These are phyloP conservation scores for Carpatolechia fugitivella DNA, from an alignment of 2,888 invertebrate species.

Conservation along the genomic window DNA sequence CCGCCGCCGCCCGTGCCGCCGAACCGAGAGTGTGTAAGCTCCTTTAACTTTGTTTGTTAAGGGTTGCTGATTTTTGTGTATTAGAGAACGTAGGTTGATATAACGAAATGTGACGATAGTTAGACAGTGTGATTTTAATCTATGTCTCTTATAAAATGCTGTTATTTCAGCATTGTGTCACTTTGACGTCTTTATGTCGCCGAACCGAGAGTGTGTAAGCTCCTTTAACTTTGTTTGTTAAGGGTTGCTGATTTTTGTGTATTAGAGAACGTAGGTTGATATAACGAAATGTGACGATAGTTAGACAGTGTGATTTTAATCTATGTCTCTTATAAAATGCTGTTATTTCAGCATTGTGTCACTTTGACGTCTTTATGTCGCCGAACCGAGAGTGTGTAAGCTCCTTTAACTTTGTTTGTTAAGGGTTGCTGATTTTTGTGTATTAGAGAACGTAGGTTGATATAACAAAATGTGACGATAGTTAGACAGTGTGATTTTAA, in stretches of 20 bases:
- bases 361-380: slow-evolving; percentile 11
- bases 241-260: slow-evolving; percentile 39
- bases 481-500: too few species aligned
- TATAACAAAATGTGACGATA: too few species aligned
- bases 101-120: too few species aligned
- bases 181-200: slow-evolving; percentile 11
- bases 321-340: too few species aligned
- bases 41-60: slow-evolving; percentile 67
- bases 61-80: slow-evolving; percentile 36
- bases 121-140: too few species aligned
- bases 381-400: slow-evolving; percentile 34
- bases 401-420: slow-evolving; percentile 66
- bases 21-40: slow-evolving; percentile 39
- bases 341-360: slow-evolving; percentile 66
- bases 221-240: slow-evolving; percentile 67
- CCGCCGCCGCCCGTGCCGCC: neutral
- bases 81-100: too few species aligned
- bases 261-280: too few species aligned
- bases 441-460: too few species aligned
- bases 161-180: slow-evolving; percentile 65
- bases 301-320: too few species aligned
- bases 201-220: slow-evolving; percentile 37
- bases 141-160: too few species aligned
- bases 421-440: slow-evolving; percentile 43
- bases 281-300: too few species aligned